phyloP scores from a whole-genome alignment of 2,888 invertebrate genomes.

The Gnatocerus cornutus region DNA sequence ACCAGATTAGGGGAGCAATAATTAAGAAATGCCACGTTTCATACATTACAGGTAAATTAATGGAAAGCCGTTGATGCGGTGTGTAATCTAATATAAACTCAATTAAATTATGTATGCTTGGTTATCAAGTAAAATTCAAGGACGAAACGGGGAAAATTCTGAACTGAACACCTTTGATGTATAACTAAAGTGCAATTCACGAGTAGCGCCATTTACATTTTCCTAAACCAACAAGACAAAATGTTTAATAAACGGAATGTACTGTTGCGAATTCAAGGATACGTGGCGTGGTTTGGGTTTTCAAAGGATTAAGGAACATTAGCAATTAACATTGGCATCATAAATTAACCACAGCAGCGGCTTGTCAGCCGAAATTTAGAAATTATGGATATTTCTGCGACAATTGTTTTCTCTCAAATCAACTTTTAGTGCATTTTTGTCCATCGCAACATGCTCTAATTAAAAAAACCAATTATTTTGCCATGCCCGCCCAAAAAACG shows the following conservation, averaged over 20 bases:
- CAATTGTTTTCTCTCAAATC: not conserved
- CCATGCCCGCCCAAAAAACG: not conserved
- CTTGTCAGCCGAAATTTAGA: no score
- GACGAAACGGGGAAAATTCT: slow-evolving; percentile 19
- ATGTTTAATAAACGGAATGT: slow-evolving; percentile 26
- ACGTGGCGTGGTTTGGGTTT: not conserved
- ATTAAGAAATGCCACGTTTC: slow-evolving; percentile 15
- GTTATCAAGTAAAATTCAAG: slow-evolving; percentile 28
- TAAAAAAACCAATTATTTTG: slow-evolving; percentile 14
- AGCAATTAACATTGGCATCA: not conserved
- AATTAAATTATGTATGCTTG: slow-evolving; percentile 34
- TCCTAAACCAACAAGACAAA: slow-evolving; percentile 21
- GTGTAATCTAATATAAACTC: slow-evolving; percentile 25
- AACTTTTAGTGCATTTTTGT: no score
- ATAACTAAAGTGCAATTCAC: slow-evolving; percentile 26
- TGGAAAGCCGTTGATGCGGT: slow-evolving; percentile 33
- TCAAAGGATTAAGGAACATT: slow-evolving; percentile 1
- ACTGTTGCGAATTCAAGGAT: slow-evolving; percentile 2
- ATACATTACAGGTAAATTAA: slow-evolving; percentile 32
- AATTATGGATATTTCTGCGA: not conserved
- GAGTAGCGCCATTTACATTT: slow-evolving; percentile 21
- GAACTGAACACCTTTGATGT: slow-evolving; percentile 30
- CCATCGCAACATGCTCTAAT: no score
- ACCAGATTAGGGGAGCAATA: slow-evolving; percentile 5
- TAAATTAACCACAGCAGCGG: not conserved